Evolutionary conservation across 2,797 vertebrate genomes (phyloP).

Genomic region (Coregonus sp.): DNA sequence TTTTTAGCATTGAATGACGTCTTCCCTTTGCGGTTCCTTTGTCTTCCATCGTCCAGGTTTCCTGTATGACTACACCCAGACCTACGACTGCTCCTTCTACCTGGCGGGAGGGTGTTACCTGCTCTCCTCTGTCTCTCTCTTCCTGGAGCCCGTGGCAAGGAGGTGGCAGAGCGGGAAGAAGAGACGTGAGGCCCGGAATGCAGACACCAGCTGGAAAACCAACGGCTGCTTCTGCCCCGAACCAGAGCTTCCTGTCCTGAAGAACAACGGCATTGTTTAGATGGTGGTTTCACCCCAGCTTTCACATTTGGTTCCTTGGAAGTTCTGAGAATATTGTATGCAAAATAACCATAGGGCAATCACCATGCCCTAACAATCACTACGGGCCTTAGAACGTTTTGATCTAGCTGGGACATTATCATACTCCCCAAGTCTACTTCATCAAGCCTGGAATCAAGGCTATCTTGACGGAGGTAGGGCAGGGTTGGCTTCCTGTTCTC

Average conservation of each 20-base stretch:
- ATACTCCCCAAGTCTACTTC: background rate
- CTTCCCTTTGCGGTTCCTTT: background rate
- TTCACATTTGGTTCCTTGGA: background rate
- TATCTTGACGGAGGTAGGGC: background rate
- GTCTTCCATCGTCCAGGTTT: conserved; percentile 76
- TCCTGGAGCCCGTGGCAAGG: conserved; percentile 85
- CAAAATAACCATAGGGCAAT: background rate
- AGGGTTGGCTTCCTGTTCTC: background rate
- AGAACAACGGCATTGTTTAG: conserved; percentile 42
- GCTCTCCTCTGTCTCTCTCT: conserved; percentile 85
- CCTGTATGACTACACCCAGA: conserved; percentile 90
- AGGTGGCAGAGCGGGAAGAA: conserved; percentile 76
- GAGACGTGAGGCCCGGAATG: conserved; percentile 43
- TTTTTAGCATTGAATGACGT: background rate
- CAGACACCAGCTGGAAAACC: conserved; percentile 67
- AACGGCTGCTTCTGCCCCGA: conserved; percentile 72
- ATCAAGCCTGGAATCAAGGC: background rate
- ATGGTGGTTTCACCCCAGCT: background rate
- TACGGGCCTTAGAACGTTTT: background rate
- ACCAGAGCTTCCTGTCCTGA: conserved; percentile 41
- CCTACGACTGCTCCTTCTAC: conserved; percentile 90
- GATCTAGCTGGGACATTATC: background rate
- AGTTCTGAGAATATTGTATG: background rate
- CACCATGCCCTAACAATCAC: background rate
- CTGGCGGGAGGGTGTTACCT: conserved; percentile 89